Evolutionary conservation across 2,888 invertebrate species (phyloP).

Genomic region (Cantharis nigra): DNA sequence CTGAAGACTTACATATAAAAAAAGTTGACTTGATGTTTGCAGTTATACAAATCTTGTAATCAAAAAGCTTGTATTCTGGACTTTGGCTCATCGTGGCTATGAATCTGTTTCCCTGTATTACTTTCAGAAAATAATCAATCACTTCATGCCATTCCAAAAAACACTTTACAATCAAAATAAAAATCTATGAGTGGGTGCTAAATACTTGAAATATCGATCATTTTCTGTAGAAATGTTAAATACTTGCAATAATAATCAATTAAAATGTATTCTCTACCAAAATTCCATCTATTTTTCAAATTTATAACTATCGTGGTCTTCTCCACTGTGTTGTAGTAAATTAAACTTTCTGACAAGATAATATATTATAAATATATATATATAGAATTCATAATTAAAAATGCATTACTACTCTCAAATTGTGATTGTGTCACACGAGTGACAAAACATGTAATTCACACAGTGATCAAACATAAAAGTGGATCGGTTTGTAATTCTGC

Average conservation of each 20-base stretch:
- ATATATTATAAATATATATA: neutral
- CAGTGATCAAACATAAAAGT: constrained; percentile 27
- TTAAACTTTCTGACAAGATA: neutral
- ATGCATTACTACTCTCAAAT: constrained; percentile 8
- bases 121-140: neutral
- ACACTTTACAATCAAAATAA: neutral
- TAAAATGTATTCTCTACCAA: neutral
- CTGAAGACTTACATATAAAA: neutral
- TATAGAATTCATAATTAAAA: constrained; percentile 1
- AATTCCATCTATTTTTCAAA: neutral
- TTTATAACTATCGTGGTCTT: neutral
- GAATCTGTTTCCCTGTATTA: neutral
- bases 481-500: constrained; percentile 16
- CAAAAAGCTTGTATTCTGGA: neutral
- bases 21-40: neutral
- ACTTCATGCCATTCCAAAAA: neutral
- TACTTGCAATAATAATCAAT: neutral
- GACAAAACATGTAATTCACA: constrained; percentile 12
- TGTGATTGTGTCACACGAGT: neutral
- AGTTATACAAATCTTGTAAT: neutral
- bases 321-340: neutral
- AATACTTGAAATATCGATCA: constrained; percentile 2
- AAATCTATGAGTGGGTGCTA: constrained; percentile 9
- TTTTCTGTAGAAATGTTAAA: neutral
- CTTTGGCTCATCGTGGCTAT: neutral